Evolutionary conservation across 1,140 invertebrate genomes (phyloP).

Genomic region (Eufriesea mexicana): DNA sequence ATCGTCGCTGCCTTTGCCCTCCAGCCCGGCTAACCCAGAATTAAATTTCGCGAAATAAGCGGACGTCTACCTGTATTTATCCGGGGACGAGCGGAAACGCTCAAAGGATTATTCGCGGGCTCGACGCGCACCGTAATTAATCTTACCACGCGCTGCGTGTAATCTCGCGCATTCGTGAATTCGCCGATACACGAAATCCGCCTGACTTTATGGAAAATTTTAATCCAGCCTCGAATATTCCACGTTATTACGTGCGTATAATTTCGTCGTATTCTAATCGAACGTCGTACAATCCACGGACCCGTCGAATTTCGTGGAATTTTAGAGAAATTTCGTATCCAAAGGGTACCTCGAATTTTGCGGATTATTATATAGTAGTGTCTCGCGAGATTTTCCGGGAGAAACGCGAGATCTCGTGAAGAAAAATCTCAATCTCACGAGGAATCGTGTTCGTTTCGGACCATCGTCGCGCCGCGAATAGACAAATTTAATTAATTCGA

Average conservation of each 20-base stretch:
- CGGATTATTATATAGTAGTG: no score
- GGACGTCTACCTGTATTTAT: constrained; percentile 23
- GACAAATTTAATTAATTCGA: constrained; percentile 63
- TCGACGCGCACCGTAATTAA: constrained; percentile 6
- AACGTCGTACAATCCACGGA: not conserved
- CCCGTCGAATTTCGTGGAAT: no score
- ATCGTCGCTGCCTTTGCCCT: not conserved
- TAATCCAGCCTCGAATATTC: not conserved
- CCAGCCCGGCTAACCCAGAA: constrained; percentile 5
- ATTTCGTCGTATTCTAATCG: no score
- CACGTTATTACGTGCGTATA: not conserved
- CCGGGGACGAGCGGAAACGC: not conserved
- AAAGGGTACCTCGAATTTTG: no score
- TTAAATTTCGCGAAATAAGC: constrained; percentile 36
- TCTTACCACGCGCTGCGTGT: not conserved
- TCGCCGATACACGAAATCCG: not conserved
- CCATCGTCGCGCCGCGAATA: constrained; percentile 25
- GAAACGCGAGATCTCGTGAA: not conserved
- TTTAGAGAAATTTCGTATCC: no score
- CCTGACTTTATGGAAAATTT: not conserved
- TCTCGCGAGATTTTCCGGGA: not conserved
- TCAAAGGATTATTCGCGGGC: not conserved
- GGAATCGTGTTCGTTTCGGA: constrained; percentile 41
- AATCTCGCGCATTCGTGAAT: not conserved
- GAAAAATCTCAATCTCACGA: constrained; percentile 51